Evolutionary conservation across 2,888 invertebrate species (phyloP), one percentile per base, ranked within the genome.

Genomic region (Andricus quercusramuli): DNA sequence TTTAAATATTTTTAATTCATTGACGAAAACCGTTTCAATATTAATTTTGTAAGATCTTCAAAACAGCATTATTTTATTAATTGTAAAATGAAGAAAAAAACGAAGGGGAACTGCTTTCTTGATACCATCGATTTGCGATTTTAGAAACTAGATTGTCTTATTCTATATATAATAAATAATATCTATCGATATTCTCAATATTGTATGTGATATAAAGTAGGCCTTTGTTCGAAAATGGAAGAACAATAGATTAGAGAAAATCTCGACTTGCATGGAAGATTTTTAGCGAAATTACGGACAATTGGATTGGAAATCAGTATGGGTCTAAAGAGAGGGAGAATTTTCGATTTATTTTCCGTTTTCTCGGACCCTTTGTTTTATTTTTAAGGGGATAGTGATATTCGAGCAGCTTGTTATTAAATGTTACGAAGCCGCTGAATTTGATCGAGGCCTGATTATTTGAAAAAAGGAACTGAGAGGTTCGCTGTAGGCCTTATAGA

Each of bases 151-250:
- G 22, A 76, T 51, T 41, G 37, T 82, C 78, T 82, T 83, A 83
- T 81, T 84, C 81, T 84, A 83, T 83, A 85, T 82, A 83, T 86
- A 83, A 88, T 78, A 80, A 79, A 80, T 66, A 86, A 83, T 74
- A 74, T 74, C 74, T 74, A 74, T 74, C 47, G 85, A 83, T 82
- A 84, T 86, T 85, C 83, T 87, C 80, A 79, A 85, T 88, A 86
- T 86, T 87, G 85, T 87, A 88, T 90, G 89, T 90, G 90, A 90
- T 90, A 90, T 89, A 89, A 88, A 85, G 87, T 89, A 89, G 89
- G 88, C 88, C 88, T 89, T 89, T 88, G 86, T 88, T 86, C 86
- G 80, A 79, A 83, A 81, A 80, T 81, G 70, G 68, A 83, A 56
- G 79, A 82, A 74, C 74, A 74, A 74, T 74, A 56, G 22, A 65